Evolutionary conservation across 2,888 invertebrate genomes (phyloP).

Genomic region (Ophraella communa): DNA sequence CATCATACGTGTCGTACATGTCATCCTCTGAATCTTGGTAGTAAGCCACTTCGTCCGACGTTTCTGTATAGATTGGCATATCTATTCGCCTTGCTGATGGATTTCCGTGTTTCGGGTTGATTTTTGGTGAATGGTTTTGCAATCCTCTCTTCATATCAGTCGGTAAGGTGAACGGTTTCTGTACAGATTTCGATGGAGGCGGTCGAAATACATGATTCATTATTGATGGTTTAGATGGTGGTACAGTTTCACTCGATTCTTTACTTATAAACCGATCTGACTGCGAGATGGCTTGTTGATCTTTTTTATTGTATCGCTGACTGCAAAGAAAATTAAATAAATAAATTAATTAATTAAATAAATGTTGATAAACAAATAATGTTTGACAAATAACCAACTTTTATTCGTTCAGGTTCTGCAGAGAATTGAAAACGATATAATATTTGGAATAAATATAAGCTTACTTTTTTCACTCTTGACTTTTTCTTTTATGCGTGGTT

Average conservation of each 20-base stretch:
- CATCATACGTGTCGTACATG: not conserved
- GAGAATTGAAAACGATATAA: no score
- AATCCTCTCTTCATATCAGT: not conserved
- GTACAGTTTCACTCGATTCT: not conserved
- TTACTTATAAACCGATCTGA: not conserved
- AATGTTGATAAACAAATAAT: no score
- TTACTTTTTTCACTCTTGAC: no score
- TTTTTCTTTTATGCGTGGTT: no score
- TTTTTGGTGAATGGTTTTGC: no score
- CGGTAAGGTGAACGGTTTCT: not conserved
- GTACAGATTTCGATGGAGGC: not conserved
- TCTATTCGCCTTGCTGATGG: not conserved
- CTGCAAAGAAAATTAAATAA: not conserved
- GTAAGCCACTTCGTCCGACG: not conserved
- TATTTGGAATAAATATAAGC: no score
- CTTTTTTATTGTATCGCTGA: not conserved
- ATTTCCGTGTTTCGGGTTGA: not conserved
- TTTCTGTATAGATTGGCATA: not conserved
- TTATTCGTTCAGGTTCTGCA: no score
- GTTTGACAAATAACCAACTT: no score
- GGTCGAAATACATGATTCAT: not conserved
- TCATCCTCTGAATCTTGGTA: not conserved
- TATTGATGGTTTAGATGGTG: not conserved
- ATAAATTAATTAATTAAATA: no score
- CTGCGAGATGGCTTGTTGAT: not conserved